These are phyloP conservation scores for Conistra vaccinii DNA, from an alignment of 2,888 invertebrate genomes.

Conservation along the genomic window DNA sequence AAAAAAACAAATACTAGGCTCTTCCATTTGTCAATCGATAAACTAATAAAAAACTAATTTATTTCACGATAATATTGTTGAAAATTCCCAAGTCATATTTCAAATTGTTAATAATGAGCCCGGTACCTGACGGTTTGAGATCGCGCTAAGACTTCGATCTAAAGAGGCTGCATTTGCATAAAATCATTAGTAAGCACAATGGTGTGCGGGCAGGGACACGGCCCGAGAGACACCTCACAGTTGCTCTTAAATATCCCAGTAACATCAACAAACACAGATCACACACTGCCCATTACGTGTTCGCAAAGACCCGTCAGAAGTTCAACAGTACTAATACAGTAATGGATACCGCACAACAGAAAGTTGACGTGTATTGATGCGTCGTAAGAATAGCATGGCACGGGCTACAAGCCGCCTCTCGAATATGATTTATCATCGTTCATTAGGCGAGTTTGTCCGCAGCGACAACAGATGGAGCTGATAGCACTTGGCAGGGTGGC, in stretches of 20 bases:
- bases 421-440: constrained; percentile 91
- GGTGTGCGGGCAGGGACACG: constrained; percentile 89
- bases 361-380: constrained; percentile 65
- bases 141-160: constrained; percentile 91
- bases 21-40: constrained; percentile 70
- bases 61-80: constrained; percentile 81
- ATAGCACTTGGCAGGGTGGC: constrained; percentile 91
- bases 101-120: constrained; percentile 90
- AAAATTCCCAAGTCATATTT: constrained; percentile 89
- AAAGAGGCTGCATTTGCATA: constrained; percentile 91
- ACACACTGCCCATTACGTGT: constrained; percentile 70
- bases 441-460: constrained; percentile 91
- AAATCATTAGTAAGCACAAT: constrained; percentile 91
- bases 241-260: constrained; percentile 80
- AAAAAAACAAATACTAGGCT: constrained; percentile 23
- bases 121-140: constrained; percentile 90
- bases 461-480: constrained; percentile 91
- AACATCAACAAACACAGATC: constrained; percentile 55
- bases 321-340: constrained; percentile 53
- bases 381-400: constrained; percentile 80
- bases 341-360: constrained; percentile 69
- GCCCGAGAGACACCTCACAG: constrained; percentile 86
- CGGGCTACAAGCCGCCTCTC: constrained; percentile 87
- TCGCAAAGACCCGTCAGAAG: not conserved
- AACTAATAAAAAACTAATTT: constrained; percentile 82